Conservation (phyloP, 2,888 invertebrate species). For the Ptychoptera contaminata region DNA sequence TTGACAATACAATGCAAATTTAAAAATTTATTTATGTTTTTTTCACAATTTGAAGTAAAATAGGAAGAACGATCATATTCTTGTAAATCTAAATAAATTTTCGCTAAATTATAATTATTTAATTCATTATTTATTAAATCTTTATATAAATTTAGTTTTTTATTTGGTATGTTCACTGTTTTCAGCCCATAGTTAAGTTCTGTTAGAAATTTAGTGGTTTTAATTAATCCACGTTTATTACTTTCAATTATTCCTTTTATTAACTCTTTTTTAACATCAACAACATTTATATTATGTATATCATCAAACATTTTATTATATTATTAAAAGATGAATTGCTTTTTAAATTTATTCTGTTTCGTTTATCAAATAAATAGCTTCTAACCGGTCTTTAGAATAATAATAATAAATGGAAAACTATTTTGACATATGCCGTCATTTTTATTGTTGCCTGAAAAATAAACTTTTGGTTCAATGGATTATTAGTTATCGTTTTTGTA, state of each 20-base stretch:
- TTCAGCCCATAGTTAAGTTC: constrained; percentile 67
- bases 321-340: no score
- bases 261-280: constrained; percentile 47
- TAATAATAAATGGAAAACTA: no score
- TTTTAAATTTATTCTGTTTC: no score
- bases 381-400: no score
- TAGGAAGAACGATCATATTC: constrained; percentile 80
- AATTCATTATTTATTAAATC: constrained; percentile 33
- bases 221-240: constrained; percentile 59
- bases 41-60: constrained; percentile 54
- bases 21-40: constrained; percentile 62
- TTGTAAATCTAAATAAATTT: constrained; percentile 76
- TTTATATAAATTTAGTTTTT: constrained; percentile 33
- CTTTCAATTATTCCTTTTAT: constrained; percentile 53
- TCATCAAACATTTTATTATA: no score
- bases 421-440: no score
- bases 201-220: constrained; percentile 77
- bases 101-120: constrained; percentile 64
- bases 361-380: no score
- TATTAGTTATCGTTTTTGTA: no score
- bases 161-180: constrained; percentile 39
- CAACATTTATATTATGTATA: constrained; percentile 34
- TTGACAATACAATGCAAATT: constrained; percentile 74
- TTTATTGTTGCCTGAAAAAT: no score
- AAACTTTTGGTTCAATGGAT: no score